Evolutionary conservation across 2,888 invertebrate species (phyloP).

Genomic region (Heliconius ethilla): DNA sequence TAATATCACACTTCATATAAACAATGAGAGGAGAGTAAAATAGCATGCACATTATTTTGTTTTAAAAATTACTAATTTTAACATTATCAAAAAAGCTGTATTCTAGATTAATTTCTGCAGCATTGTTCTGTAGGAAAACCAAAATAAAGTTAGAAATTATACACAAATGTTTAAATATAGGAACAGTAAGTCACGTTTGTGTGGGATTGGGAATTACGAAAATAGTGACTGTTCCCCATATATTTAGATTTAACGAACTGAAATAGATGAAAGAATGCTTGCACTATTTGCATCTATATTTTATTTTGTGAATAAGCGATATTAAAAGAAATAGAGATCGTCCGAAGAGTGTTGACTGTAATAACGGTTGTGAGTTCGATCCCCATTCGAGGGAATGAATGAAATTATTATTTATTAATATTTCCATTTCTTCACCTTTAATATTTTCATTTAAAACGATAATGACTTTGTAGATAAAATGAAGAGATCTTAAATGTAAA

Average conservation of each 20-base stretch:
- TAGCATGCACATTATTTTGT: background rate
- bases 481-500: background rate
- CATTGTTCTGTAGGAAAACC: background rate
- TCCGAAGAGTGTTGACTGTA: no score
- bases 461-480: background rate
- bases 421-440: no score
- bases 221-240: conserved; percentile 17
- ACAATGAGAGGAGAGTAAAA: background rate
- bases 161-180: conserved; percentile 3
- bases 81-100: background rate
- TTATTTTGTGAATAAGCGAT: background rate
- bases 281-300: background rate
- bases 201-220: conserved; percentile 15
- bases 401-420: no score
- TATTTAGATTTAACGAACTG: conserved; percentile 12
- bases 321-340: no score
- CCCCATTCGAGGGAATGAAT: no score
- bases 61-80: background rate
- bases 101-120: background rate
- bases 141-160: background rate
- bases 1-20: background rate
- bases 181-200: conserved; percentile 18
- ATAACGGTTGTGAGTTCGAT: no score
- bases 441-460: background rate
- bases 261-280: background rate